These are phyloP conservation scores for Oasisia sp. DNA, from an alignment of 2,888 invertebrate genomes.

Conservation along the genomic window DNA sequence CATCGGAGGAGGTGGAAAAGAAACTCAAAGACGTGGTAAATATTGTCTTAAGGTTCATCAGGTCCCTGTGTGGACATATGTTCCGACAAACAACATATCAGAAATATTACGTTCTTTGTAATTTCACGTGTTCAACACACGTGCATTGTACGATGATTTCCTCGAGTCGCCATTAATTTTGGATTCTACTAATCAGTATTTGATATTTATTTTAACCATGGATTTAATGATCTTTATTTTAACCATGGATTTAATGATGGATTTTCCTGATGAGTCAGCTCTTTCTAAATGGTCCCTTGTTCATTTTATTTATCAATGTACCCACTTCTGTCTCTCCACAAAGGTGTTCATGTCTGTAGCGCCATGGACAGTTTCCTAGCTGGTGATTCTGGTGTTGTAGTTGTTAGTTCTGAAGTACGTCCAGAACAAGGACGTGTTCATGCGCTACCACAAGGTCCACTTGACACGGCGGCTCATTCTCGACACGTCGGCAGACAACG, in stretches of 20 bases:
- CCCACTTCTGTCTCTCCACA: neutral
- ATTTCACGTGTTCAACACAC: neutral
- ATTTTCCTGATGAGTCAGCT: too few species aligned
- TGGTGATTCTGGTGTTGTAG: constrained; percentile 42
- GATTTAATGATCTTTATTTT: too few species aligned
- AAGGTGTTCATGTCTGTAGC: neutral
- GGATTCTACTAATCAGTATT: too few species aligned
- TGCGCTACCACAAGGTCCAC: constrained; percentile 99
- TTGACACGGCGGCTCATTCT: constrained; percentile 93
- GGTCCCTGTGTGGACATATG: neutral
- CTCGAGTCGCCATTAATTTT: too few species aligned
- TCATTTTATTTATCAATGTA: too few species aligned
- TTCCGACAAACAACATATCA: neutral
- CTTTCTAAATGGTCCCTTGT: too few species aligned
- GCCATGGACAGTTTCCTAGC: neutral
- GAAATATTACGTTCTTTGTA: neutral
- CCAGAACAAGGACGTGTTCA: constrained; percentile 99
- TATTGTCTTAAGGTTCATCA: constrained; percentile 35
- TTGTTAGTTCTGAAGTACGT: constrained; percentile 97
- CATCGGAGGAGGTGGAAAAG: constrained; percentile 95
- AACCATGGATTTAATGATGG: too few species aligned
- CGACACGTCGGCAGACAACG: constrained; percentile 97
- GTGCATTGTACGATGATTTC: neutral
- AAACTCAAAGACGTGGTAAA: constrained; percentile 88
- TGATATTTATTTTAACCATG: too few species aligned